These are phyloP conservation scores for Tenodera sinensis DNA, from an alignment of 2,888 invertebrate species.

Conservation along the genomic window DNA sequence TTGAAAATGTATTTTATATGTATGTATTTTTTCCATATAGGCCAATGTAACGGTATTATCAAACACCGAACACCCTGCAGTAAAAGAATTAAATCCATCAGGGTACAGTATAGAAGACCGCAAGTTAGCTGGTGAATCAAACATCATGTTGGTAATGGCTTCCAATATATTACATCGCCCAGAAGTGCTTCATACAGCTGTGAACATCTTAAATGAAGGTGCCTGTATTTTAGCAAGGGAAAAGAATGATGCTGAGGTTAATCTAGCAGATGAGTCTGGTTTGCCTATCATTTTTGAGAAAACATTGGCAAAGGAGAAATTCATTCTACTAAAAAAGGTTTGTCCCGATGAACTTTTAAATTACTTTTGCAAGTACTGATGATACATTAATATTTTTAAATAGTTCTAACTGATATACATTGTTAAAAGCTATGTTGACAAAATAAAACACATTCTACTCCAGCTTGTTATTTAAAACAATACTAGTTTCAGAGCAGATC, in stretches of 20 bases:
- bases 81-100: constrained; percentile 46
- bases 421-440: too few species aligned
- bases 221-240: constrained; percentile 62
- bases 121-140: constrained; percentile 54
- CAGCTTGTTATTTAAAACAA: too few species aligned
- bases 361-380: too few species aligned
- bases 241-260: constrained; percentile 47
- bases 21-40: constrained; percentile 45
- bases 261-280: constrained; percentile 42
- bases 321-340: constrained; percentile 54
- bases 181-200: constrained; percentile 50
- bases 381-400: too few species aligned
- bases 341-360: constrained; percentile 1
- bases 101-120: constrained; percentile 53
- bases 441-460: too few species aligned
- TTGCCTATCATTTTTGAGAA: constrained; percentile 39
- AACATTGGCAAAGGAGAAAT: constrained; percentile 50
- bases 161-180: constrained; percentile 51
- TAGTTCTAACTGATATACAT: too few species aligned
- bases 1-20: too few species aligned
- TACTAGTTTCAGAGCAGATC: too few species aligned
- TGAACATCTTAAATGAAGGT: constrained; percentile 52
- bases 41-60: constrained; percentile 58
- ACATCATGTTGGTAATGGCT: constrained; percentile 51
- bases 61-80: constrained; percentile 40